These are phyloP conservation scores for Agrilus mali DNA, from an alignment of 2,888 invertebrate species.

Conservation along the genomic window DNA sequence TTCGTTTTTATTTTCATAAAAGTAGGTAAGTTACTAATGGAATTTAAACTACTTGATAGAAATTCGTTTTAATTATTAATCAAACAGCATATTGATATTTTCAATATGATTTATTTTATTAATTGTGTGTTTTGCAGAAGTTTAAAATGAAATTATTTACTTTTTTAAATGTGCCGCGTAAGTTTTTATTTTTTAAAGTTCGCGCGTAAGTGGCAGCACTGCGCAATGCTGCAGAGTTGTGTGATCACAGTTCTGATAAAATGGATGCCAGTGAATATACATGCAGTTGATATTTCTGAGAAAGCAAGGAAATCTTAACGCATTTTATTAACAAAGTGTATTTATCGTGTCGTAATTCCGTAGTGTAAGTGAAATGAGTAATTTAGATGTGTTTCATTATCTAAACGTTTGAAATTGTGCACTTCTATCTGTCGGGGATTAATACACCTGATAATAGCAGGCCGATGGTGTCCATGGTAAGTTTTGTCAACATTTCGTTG, in stretches of 20 bases:
- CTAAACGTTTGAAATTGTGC: constrained; percentile 8
- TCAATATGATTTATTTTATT: too few relatives aligned
- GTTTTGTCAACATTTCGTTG: constrained; percentile 25
- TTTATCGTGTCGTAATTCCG: constrained; percentile 7
- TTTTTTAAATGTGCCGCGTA: not conserved
- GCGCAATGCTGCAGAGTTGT: constrained; percentile 25
- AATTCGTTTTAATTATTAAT: too few relatives aligned
- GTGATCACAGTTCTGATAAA: constrained; percentile 29
- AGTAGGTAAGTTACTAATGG: not conserved
- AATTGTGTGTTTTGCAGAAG: too few relatives aligned
- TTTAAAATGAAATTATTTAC: too few relatives aligned
- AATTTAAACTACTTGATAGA: too few relatives aligned
- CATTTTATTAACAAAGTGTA: too few relatives aligned
- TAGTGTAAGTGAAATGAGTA: constrained; percentile 14
- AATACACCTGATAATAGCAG: constrained; percentile 20
- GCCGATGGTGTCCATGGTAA: constrained; percentile 35
- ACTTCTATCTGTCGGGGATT: constrained; percentile 13
- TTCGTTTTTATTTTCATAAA: too few relatives aligned
- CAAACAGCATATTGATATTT: too few relatives aligned
- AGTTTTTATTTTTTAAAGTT: not conserved
- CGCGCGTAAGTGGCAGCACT: constrained; percentile 22
- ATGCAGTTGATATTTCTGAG: constrained; percentile 28
- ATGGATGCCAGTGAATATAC: constrained; percentile 35
- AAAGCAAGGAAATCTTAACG: too few relatives aligned
- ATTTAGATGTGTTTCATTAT: constrained; percentile 11